Conservation (phyloP, 92 coral and sea anemone species). For the Blastomussa wellsi region DNA sequence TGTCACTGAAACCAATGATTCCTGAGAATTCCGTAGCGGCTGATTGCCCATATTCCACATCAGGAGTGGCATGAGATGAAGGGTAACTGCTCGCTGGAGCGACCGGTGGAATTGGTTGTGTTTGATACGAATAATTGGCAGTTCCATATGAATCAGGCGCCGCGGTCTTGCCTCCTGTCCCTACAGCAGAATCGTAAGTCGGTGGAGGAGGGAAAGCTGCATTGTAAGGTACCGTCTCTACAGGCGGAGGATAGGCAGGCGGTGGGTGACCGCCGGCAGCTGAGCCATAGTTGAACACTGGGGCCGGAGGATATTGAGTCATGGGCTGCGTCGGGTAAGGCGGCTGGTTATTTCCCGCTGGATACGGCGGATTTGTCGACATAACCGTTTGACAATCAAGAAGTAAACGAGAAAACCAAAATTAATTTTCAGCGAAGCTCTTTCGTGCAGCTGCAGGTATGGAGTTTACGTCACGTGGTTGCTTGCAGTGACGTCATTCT, state of each 20-base stretch:
- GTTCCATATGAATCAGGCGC: conserved; percentile 9
- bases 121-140: neutral
- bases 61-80: neutral
- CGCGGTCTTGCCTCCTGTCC: conserved; percentile 17
- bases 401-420: neutral
- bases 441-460: no score
- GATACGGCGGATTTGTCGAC: conserved; percentile 28
- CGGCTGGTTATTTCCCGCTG: conserved; percentile 19
- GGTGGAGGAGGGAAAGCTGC: conserved; percentile 64
- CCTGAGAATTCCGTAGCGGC: neutral
- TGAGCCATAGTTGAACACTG: neutral
- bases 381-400: neutral
- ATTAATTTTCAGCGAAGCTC: no score
- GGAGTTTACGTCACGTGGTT: conserved; percentile 32
- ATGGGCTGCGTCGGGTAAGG: conserved; percentile 18
- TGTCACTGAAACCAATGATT: conserved; percentile 63
- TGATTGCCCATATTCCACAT: conserved; percentile 22
- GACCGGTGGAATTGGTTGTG: conserved; percentile 3
- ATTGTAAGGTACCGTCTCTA: conserved; percentile 38
- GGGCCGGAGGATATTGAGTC: conserved; percentile 47
- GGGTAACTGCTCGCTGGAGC: conserved; percentile 19
- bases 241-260: conserved; percentile 56
- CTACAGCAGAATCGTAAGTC: conserved; percentile 56
- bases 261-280: conserved; percentile 32
- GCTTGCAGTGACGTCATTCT: neutral